Evolutionary conservation across 1,140 invertebrate genomes (phyloP).

Genomic region (Idris sp.): DNA sequence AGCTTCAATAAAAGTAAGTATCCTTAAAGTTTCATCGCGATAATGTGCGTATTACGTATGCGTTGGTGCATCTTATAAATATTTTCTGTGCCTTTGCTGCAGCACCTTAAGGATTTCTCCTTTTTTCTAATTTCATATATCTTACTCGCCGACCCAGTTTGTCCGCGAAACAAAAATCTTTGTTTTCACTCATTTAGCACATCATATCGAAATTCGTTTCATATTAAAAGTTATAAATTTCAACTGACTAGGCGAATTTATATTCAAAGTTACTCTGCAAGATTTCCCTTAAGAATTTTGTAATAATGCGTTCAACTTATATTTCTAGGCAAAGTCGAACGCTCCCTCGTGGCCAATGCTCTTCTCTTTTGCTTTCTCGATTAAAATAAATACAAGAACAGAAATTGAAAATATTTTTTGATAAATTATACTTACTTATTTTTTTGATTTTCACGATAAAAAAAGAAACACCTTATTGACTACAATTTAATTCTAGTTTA

Average conservation of each 20-base stretch:
- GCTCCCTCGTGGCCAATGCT: slow-evolving; percentile 9
- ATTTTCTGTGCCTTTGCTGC: no score
- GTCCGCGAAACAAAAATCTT: slow-evolving; percentile 10
- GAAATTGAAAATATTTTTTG: slow-evolving; percentile 5
- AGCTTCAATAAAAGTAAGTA: slow-evolving; percentile 53
- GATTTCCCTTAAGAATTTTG: slow-evolving; percentile 40
- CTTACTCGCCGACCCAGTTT: slow-evolving; percentile 31
- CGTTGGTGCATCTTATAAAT: no score
- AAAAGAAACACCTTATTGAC: no score
- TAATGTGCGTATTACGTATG: slow-evolving; percentile 43
- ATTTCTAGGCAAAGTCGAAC: slow-evolving; percentile 15
- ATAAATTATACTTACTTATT: no score
- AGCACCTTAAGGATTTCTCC: slow-evolving; percentile 30
- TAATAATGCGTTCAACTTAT: slow-evolving; percentile 29
- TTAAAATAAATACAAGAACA: slow-evolving; percentile 8
- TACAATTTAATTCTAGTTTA: no score
- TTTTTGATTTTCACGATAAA: no score
- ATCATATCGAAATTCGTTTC: slow-evolving; percentile 1
- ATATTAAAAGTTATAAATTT: slow-evolving; percentile 26
- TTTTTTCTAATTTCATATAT: slow-evolving; percentile 36
- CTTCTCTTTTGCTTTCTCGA: slow-evolving; percentile 9
- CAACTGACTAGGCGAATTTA: not conserved
- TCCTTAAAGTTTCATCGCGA: slow-evolving; percentile 44
- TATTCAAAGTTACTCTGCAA: slow-evolving; percentile 28
- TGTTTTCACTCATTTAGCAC: slow-evolving; percentile 6